A percentile compares a stretch with the other conserved stretches of the same genome.
Conservation (phyloP, 1,140 invertebrate genomes). For the Vanessa atalanta region DNA sequence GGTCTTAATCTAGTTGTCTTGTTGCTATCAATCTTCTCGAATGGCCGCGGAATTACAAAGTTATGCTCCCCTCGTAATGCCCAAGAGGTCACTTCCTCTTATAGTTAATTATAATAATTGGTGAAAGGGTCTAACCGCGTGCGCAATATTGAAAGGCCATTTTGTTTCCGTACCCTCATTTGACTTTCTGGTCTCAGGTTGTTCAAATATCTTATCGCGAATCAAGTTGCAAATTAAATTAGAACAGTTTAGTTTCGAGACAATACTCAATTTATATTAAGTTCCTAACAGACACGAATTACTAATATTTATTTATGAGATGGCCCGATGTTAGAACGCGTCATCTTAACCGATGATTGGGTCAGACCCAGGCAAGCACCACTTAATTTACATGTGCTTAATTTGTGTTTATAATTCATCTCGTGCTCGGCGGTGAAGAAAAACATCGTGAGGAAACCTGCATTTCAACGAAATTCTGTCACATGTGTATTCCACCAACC, state of each 20-base stretch:
- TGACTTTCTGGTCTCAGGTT: conserved; percentile 34
- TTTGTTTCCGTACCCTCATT: conserved; percentile 53
- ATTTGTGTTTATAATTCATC: too few relatives aligned
- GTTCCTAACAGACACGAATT: too few relatives aligned
- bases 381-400: too few relatives aligned
- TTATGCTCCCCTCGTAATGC: conserved; percentile 55
- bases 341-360: too few relatives aligned
- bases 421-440: too few relatives aligned
- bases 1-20: conserved; percentile 71
- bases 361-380: too few relatives aligned
- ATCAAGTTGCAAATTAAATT: not conserved
- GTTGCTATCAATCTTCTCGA: conserved; percentile 74
- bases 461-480: too few relatives aligned
- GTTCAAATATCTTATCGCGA: conserved; percentile 19
- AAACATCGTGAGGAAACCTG: too few relatives aligned
- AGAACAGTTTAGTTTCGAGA: conserved; percentile 14
- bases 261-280: too few relatives aligned
- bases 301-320: too few relatives aligned
- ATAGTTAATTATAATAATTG: conserved; percentile 79
- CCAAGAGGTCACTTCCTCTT: conserved; percentile 76
- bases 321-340: too few relatives aligned
- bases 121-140: conserved; percentile 62
- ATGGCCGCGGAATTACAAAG: conserved; percentile 66
- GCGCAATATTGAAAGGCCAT: conserved; percentile 60
- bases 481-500: too few relatives aligned